A percentile compares a stretch with the other conserved stretches of the same genome.
phyloP scores from a whole-genome alignment of 1,140 invertebrate genomes.

The Platorchestia sp. region DNA sequence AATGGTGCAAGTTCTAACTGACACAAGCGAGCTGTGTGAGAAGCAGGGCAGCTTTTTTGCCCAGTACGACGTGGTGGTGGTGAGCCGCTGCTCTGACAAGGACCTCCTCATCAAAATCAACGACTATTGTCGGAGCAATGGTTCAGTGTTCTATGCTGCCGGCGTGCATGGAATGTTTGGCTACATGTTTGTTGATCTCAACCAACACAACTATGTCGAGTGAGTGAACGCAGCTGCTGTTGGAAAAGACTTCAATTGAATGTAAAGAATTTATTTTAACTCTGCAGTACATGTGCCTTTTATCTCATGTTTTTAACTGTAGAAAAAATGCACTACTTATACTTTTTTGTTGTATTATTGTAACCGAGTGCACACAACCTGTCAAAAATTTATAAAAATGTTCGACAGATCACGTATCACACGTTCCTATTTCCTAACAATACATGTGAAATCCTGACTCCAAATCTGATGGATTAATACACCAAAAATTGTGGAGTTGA shows the following conservation, averaged over 20 bases:
- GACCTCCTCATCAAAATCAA: constrained; percentile 83
- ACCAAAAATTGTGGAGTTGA: no score
- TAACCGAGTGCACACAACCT: no score
- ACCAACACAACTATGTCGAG: constrained; percentile 88
- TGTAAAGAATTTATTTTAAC: not conserved
- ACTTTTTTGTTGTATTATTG: no score
- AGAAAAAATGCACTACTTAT: no score
- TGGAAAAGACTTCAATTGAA: no score
- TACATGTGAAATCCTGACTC: no score
- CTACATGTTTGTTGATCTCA: constrained; percentile 91
- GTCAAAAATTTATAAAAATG: no score
- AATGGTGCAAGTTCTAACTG: constrained; percentile 87
- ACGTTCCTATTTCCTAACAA: no score
- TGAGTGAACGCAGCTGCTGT: constrained; percentile 73
- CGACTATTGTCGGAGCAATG: constrained; percentile 81
- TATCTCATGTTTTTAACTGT: no score
- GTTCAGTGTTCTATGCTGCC: constrained; percentile 89
- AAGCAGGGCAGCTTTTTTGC: constrained; percentile 79
- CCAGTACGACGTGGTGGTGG: constrained; percentile 88
- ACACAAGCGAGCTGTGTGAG: constrained; percentile 76
- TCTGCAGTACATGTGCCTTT: not conserved
- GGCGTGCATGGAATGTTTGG: constrained; percentile 96
- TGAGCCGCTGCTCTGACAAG: constrained; percentile 79
- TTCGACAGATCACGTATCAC: no score
- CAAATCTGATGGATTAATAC: no score